These are phyloP conservation scores for Diuraphis noxia DNA, from an alignment of 1,140 invertebrate species.

Conservation along the genomic window DNA sequence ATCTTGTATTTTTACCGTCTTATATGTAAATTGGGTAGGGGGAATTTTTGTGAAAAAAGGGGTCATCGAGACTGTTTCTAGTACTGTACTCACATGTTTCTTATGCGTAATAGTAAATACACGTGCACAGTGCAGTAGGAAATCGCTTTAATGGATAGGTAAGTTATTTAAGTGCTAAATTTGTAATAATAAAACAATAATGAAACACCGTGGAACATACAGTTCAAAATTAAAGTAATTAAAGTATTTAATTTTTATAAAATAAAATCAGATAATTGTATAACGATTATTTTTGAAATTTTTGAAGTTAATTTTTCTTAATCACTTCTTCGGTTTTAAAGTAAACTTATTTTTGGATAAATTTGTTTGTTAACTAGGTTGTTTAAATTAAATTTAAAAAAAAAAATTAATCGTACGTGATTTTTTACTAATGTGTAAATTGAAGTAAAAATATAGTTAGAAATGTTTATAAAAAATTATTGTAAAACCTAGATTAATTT, in stretches of 20 bases:
- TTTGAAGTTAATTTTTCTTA: not conserved
- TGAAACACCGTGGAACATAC: not conserved
- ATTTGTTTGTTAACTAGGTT: not conserved
- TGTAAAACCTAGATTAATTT: not conserved
- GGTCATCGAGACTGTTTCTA: constrained; percentile 45
- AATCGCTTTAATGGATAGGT: constrained; percentile 43
- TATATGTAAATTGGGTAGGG: constrained; percentile 25
- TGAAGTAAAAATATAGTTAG: not conserved
- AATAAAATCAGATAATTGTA: not conserved
- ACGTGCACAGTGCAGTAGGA: not conserved
- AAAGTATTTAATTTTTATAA: no score
- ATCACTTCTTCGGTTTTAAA: not conserved
- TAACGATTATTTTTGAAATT: not conserved
- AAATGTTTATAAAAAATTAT: not conserved
- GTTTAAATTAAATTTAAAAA: not conserved
- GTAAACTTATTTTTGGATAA: not conserved
- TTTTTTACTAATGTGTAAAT: not conserved
- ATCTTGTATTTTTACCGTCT: constrained; percentile 9
- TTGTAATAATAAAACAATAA: not conserved
- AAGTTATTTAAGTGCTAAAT: constrained; percentile 22
- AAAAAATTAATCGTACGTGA: not conserved
- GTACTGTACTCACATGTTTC: constrained; percentile 23
- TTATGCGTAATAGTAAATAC: constrained; percentile 42
- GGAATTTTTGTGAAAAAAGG: constrained; percentile 50
- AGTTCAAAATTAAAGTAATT: not conserved